Evolutionary conservation across 2,888 invertebrate species (phyloP).

Genomic region (Deroplatys truncata): DNA sequence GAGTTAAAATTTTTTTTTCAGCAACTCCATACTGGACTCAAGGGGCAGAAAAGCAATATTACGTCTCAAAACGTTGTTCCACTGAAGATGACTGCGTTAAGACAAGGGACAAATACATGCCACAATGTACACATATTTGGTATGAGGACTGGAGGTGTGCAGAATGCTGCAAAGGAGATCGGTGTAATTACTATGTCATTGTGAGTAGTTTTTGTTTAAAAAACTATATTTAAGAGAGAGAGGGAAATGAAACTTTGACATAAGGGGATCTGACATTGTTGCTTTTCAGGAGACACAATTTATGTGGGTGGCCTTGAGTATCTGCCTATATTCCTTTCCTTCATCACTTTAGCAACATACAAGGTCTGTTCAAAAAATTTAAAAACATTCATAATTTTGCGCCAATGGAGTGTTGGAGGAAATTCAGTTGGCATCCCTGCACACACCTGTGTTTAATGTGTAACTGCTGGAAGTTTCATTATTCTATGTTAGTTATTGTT

Average conservation of each 20-base stretch:
- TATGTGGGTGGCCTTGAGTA: background rate
- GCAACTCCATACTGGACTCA: constrained; percentile 92
- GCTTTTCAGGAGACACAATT: background rate
- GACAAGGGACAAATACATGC: constrained; percentile 66
- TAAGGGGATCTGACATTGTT: background rate
- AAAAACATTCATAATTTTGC: too few species aligned
- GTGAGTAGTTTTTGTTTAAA: constrained; percentile 61
- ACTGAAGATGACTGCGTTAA: constrained; percentile 73
- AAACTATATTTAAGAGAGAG: too few species aligned
- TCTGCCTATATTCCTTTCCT: too few species aligned
- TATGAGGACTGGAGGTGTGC: constrained; percentile 96
- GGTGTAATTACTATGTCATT: constrained; percentile 92
- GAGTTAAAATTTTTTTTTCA: constrained; percentile 36
- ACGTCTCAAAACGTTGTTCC: constrained; percentile 86
- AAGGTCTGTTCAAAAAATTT: too few species aligned
- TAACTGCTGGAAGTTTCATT: too few species aligned
- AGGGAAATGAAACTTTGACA: background rate
- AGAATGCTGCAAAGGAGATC: constrained; percentile 92
- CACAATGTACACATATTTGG: constrained; percentile 84
- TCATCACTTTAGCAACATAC: too few species aligned
- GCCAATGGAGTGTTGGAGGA: too few species aligned
- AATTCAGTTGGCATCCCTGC: too few species aligned
- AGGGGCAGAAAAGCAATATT: constrained; percentile 88
- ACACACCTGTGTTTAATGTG: too few species aligned
- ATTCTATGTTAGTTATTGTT: too few species aligned